These are phyloP conservation scores for Amblyraja radiata DNA, from an alignment of 2,797 vertebrate genomes.

Conservation along the genomic window DNA sequence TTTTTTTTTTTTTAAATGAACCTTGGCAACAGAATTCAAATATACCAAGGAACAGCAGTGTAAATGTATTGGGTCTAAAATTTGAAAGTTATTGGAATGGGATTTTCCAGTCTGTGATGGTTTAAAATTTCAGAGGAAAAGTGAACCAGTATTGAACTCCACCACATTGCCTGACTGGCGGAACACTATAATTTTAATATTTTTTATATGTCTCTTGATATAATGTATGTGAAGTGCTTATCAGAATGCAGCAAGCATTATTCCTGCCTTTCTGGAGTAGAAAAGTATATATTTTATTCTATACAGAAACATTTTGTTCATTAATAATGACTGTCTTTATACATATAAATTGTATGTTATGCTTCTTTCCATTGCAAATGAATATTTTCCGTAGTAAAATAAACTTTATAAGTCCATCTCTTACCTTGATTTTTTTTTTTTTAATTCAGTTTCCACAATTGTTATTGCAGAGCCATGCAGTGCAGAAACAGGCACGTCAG, in stretches of 20 bases:
- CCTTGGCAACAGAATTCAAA: neutral
- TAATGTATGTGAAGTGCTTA: neutral
- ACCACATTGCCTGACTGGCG: neutral
- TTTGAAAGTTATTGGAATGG: neutral
- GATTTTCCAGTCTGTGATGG: neutral
- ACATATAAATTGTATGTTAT: conserved; percentile 46
- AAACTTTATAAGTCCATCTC: neutral
- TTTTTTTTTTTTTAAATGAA: neutral
- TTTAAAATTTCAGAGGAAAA: neutral
- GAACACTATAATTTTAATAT: neutral
- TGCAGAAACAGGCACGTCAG: no score
- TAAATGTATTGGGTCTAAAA: neutral
- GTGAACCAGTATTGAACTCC: neutral
- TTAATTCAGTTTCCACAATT: neutral
- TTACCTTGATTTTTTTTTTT: neutral
- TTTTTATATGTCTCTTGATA: neutral
- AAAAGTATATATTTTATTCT: conserved; percentile 33
- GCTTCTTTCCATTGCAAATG: conserved; percentile 65
- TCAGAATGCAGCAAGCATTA: conserved; percentile 5
- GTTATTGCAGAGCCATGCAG: neutral
- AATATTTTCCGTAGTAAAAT: conserved; percentile 66
- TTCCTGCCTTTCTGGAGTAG: neutral
- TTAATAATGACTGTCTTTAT: conserved; percentile 31
- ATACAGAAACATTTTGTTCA: conserved; percentile 25
- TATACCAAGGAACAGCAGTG: no score